A percentile compares a stretch with the other conserved stretches of the same genome.
phyloP scores from a whole-genome alignment of 2,113 vertebrate species.

The Eurystomus gularis region DNA sequence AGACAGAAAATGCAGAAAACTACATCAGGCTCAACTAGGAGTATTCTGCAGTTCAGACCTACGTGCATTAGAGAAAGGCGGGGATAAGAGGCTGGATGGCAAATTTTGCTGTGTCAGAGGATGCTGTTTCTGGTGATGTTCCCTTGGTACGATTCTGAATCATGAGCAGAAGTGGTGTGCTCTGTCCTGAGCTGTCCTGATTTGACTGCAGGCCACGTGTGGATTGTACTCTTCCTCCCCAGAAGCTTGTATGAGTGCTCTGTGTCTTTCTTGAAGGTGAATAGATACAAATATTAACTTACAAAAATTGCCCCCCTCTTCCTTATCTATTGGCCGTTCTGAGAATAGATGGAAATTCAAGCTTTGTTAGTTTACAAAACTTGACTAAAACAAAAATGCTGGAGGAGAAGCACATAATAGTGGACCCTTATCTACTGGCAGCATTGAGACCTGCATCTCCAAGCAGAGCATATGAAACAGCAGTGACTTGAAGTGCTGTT shows the following conservation, averaged over 20 bases:
- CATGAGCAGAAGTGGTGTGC: neutral
- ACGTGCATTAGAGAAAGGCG: neutral
- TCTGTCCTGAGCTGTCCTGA: neutral
- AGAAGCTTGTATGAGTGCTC: neutral
- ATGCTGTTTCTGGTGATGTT: neutral
- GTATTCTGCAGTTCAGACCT: neutral
- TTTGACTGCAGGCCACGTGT: neutral
- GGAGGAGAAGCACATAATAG: neutral
- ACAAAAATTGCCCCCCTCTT: neutral
- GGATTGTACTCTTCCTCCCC: neutral
- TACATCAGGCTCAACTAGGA: neutral
- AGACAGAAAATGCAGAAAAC: neutral
- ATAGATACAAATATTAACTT: neutral
- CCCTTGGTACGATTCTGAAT: neutral
- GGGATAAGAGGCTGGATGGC: neutral
- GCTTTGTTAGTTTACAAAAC: neutral
- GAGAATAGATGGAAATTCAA: neutral
- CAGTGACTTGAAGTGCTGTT: neutral
- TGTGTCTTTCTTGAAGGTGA: neutral
- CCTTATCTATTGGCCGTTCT: neutral
- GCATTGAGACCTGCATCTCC: neutral
- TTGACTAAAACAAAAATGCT: neutral
- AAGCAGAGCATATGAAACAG: neutral
- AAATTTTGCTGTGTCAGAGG: neutral
- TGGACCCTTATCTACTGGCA: neutral